These are phyloP conservation scores for Zalophus californianus DNA, from an alignment of 2,797 vertebrate species.

Conservation along the genomic window DNA sequence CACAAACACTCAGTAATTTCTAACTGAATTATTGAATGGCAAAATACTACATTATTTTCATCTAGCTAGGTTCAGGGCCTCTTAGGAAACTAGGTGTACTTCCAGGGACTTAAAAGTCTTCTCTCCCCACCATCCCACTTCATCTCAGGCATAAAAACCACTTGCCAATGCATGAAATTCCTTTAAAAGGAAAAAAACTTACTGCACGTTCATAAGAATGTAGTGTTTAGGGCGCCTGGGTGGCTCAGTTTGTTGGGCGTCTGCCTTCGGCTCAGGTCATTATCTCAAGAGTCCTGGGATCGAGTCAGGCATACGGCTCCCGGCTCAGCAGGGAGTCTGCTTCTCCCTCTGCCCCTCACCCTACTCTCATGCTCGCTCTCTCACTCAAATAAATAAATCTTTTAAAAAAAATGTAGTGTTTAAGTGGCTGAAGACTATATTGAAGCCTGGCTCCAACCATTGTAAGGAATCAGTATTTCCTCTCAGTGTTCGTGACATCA, in stretches of 20 bases:
- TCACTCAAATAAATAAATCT: background rate
- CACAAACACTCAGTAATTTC: background rate
- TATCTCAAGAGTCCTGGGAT: background rate
- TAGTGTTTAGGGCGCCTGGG: background rate
- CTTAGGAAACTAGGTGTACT: background rate
- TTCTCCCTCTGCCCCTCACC: background rate
- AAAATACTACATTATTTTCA: background rate
- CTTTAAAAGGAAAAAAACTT: background rate
- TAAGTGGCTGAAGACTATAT: background rate
- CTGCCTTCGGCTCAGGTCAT: background rate
- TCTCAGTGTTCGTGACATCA: background rate
- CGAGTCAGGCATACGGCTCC: background rate
- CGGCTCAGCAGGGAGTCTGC: background rate
- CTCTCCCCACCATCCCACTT: background rate
- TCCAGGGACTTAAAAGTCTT: background rate
- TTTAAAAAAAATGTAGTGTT: background rate
- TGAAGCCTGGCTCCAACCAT: background rate
- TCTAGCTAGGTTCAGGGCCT: background rate
- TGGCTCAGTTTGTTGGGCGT: background rate
- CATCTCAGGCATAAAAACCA: background rate
- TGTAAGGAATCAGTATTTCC: background rate
- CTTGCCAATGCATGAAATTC: constrained; percentile 16
- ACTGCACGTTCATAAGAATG: background rate
- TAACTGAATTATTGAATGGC: background rate
- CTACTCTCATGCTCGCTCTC: background rate